These are phyloP conservation scores for Drosophila longiperda DNA, from an alignment of 2,888 invertebrate species.

Conservation along the genomic window DNA sequence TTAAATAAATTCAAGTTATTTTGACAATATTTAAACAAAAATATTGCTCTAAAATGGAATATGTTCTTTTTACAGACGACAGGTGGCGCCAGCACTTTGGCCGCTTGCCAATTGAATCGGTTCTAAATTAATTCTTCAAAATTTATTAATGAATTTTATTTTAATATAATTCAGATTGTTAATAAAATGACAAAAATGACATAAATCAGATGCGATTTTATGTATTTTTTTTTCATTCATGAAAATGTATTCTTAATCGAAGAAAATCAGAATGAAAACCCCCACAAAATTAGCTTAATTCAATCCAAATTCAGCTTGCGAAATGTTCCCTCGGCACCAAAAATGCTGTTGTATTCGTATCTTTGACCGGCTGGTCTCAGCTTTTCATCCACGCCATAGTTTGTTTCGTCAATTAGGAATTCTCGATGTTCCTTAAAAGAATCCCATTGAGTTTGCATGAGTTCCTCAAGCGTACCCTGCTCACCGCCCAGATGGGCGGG, in stretches of 20 bases:
- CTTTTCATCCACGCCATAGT: constrained; percentile 74
- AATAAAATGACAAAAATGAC: constrained; percentile 22
- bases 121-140: constrained; percentile 28
- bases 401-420: constrained; percentile 69
- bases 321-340: constrained; percentile 81
- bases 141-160: constrained; percentile 42
- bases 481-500: constrained; percentile 89
- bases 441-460: constrained; percentile 56
- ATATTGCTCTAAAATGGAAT: background rate
- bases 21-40: background rate
- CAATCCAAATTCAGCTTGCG: constrained; percentile 73
- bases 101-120: constrained; percentile 38
- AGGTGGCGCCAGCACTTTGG: constrained; percentile 47
- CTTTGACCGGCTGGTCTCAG: constrained; percentile 63
- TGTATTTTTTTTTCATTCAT: constrained; percentile 36
- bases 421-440: constrained; percentile 55
- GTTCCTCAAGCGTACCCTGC: constrained; percentile 85
- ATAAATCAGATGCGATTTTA: constrained; percentile 28
- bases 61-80: constrained; percentile 8
- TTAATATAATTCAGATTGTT: constrained; percentile 16
- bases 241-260: constrained; percentile 24
- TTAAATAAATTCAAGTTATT: background rate
- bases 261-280: background rate
- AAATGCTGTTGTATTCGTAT: constrained; percentile 66
- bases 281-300: background rate